Evolutionary conservation across 2,888 invertebrate species (phyloP), one percentile per base, ranked within the genome.

Genomic region (Caenorhabditis wallacei): DNA sequence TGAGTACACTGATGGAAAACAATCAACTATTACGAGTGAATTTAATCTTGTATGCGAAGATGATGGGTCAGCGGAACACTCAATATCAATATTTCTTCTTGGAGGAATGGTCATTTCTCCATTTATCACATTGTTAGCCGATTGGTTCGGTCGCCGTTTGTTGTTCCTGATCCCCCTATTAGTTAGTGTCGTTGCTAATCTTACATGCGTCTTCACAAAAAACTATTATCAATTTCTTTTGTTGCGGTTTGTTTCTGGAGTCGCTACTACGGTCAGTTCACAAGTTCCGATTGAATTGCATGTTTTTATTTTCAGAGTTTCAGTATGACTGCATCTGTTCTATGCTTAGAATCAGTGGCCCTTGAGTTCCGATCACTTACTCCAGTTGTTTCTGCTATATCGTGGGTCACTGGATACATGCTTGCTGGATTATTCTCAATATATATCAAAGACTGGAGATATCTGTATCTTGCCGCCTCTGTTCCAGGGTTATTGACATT

Each of bases 1-100:
- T 30, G 40, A 63, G 4, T 85, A 83, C 61, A 43, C 16, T 2
- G 63, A 71, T 18, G 59, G 80, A 30, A 76, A 74, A 11, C 51
- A 82, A 22, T 46, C 80, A 0, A 70, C 84, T 1, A 61, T 87
- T 2, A 71, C 82, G 1, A 22, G 88, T 8, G 83, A 91, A 71
- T 91, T 89, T 64, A 75, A 90, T 75, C 78, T 91, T 37, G 89
- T 91, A 4, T 91, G 91, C 71, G 89, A 88, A 16, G 54, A 86
- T 13, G 84, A 83, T 11, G 83, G 84, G 20, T 80, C 70, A 64
- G 80, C 86, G 0, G 89, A 89, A 22, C 89, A 89, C 48, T 85
- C 82, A 1, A 88, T 88, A 5, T 89, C 90, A 10, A 78, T 88
- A 1, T 91, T 91, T 54, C 82, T 91, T 72, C 46, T 91, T 16